Evolutionary conservation across 2,888 invertebrate species (phyloP).

Genomic region (Polydrusus cervinus): DNA sequence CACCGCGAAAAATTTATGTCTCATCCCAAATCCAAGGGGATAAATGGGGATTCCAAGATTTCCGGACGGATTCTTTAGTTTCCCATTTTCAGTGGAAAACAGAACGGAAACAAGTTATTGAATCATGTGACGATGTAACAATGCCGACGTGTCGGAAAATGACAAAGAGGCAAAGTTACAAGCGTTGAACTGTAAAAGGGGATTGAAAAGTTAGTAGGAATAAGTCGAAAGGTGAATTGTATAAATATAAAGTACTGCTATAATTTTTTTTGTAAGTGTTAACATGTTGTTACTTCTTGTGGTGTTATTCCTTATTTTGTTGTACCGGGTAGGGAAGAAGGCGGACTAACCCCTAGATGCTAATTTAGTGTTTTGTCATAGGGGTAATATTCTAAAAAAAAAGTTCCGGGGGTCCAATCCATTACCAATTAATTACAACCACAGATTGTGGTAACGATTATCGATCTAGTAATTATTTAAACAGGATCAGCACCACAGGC

Average conservation of each 20-base stretch:
- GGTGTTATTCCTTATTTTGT: no score
- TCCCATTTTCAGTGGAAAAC: constrained; percentile 49
- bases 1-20: constrained; percentile 47
- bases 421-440: no score
- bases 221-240: constrained; percentile 5
- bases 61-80: constrained; percentile 50
- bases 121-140: constrained; percentile 52
- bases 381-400: no score
- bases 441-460: no score
- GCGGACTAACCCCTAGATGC: no score
- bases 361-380: no score
- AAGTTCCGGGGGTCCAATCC: no score
- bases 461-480: no score
- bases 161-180: constrained; percentile 46
- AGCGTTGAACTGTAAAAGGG: constrained; percentile 37
- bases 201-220: constrained; percentile 11
- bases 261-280: no score
- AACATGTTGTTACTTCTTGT: no score
- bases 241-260: not conserved
- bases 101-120: constrained; percentile 52
- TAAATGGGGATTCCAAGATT: constrained; percentile 41
- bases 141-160: constrained; percentile 47
- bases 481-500: no score
- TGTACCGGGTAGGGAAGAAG: no score
- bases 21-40: constrained; percentile 27